These are phyloP conservation scores for Euphysa ruthae DNA, from an alignment of 30 jellyfish, hydroid and myxozoan species.

Conservation along the genomic window DNA sequence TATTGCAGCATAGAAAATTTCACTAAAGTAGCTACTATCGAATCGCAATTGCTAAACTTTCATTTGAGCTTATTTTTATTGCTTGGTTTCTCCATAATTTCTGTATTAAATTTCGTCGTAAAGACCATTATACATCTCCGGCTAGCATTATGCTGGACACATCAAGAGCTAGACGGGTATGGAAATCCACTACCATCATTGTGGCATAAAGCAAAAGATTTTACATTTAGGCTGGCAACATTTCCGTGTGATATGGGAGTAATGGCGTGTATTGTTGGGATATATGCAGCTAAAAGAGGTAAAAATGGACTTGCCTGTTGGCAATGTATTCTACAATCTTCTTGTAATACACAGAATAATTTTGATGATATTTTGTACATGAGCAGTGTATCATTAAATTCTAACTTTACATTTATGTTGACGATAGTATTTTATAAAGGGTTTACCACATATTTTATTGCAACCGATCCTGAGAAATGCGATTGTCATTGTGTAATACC, in stretches of 20 bases:
- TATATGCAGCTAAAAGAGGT: constrained; percentile 1
- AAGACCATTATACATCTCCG: neutral
- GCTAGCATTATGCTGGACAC: constrained; percentile 2
- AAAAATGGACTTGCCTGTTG: constrained; percentile 6
- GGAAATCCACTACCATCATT: neutral
- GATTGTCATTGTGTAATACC: constrained; percentile 15
- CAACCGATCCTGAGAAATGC: constrained; percentile 5
- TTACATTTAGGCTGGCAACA: neutral
- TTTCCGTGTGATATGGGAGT: neutral
- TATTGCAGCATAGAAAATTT: neutral
- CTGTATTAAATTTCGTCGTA: neutral
- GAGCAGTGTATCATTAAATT: neutral
- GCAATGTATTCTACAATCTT: neutral
- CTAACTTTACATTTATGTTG: neutral
- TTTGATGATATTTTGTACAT: neutral
- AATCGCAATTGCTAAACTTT: neutral
- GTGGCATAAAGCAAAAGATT: neutral
- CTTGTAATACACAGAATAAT: neutral
- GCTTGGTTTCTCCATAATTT: neutral
- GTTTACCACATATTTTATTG: neutral
- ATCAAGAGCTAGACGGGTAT: neutral
- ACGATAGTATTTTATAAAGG: constrained; percentile 9
- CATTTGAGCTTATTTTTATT: neutral
- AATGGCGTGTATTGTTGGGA: neutral
- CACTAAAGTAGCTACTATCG: neutral